phyloP scores from a whole-genome alignment of 2,797 vertebrate species.

The Cossypha polioptera region DNA sequence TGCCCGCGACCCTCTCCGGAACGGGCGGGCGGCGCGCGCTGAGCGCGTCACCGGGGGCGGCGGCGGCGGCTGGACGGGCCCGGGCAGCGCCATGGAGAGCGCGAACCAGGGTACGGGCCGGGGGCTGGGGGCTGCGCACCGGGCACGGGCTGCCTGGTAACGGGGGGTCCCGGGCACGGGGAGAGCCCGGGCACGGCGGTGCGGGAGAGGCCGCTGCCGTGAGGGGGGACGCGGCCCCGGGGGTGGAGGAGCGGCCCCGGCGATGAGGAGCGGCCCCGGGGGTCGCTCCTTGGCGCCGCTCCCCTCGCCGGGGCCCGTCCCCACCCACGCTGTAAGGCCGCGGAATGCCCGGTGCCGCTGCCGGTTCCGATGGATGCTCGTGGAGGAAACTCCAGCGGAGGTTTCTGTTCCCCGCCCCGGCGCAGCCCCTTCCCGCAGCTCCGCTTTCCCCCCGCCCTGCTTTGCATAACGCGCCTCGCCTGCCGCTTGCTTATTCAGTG shows the following conservation, averaged over 20 bases:
- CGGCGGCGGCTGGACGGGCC: not conserved
- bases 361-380: rapidly evolving
- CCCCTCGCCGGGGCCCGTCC: not conserved
- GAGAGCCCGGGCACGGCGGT: not conserved
- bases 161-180: rapidly evolving
- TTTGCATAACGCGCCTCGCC: not conserved
- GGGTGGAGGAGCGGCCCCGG: not conserved
- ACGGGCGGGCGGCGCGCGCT: not conserved
- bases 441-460: rapidly evolving
- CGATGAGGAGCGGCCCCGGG: not conserved
- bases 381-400: rapidly evolving
- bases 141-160: rapidly evolving
- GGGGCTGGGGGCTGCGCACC: not conserved
- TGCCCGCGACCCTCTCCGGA: not conserved
- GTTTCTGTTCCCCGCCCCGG: not conserved
- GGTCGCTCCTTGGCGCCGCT: not conserved
- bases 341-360: not conserved
- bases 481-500: constrained; percentile 10
- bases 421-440: not conserved
- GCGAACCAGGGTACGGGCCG: constrained; percentile 37
- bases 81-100: constrained; percentile 43
- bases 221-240: not conserved
- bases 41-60: not conserved
- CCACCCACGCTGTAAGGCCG: not conserved
- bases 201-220: not conserved